These are phyloP conservation scores for Mimachlamys varia DNA, from an alignment of 2,888 invertebrate genomes.

Conservation along the genomic window DNA sequence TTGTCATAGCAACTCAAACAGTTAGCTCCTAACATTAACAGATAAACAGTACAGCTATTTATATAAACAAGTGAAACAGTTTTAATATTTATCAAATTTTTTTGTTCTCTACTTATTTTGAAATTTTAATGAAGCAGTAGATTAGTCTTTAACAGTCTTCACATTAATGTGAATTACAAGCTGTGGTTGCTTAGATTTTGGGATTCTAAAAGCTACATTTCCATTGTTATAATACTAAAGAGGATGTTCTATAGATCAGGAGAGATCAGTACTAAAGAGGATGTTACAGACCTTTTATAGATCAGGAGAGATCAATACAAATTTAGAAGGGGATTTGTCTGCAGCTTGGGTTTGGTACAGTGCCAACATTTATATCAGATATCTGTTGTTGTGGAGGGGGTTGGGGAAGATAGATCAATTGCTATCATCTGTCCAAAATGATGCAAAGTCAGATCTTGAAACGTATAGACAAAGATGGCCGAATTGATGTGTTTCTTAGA, in stretches of 20 bases:
- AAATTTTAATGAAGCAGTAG: too few species aligned
- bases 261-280: neutral
- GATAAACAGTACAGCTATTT: too few species aligned
- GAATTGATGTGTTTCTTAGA: neutral
- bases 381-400: neutral
- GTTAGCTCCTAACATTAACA: too few species aligned
- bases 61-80: too few species aligned
- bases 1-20: too few species aligned
- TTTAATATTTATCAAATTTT: too few species aligned
- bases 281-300: neutral
- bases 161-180: neutral
- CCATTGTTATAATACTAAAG: neutral
- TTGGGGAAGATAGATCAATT: neutral
- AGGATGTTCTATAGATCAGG: neutral
- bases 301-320: neutral
- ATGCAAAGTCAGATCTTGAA: neutral
- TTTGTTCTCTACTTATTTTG: too few species aligned
- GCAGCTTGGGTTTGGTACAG: neutral
- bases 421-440: neutral
- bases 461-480: neutral
- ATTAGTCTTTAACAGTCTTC: too few species aligned
- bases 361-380: neutral
- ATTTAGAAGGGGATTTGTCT: neutral
- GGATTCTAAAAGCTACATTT: neutral
- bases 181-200: neutral